Percentiles rank a stretch among this genome's conserved stretches.
phyloP scores from a whole-genome alignment of 1,140 invertebrate species.

The Temnothorax curvispinosus region DNA sequence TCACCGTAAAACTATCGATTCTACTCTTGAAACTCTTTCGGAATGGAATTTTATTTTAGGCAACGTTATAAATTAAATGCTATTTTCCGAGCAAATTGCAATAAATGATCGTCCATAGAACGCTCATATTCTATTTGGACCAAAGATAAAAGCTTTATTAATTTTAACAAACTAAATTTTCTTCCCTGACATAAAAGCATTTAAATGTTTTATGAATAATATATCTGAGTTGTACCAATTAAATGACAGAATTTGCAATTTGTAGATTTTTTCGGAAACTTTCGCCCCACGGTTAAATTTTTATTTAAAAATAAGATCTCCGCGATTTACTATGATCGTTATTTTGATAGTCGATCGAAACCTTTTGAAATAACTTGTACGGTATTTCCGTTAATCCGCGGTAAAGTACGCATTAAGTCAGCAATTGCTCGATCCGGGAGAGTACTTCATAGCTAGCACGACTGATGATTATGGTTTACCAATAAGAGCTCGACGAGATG shows the following conservation, averaged over 20 bases:
- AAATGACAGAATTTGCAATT: neutral
- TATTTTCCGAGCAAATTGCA: conserved; percentile 2
- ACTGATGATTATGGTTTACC: conserved; percentile 68
- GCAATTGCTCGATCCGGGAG: conserved; percentile 61
- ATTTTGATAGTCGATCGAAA: neutral
- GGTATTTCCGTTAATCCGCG: conserved; percentile 48
- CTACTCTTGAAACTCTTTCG: conserved; percentile 11
- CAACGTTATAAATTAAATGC: conserved; percentile 51
- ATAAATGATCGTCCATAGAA: conserved; percentile 43
- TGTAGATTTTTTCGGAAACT: neutral
- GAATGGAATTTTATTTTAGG: conserved; percentile 52
- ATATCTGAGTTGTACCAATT: neutral
- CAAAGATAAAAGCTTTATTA: conserved; percentile 46
- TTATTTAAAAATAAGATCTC: neutral
- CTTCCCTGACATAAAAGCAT: neutral
- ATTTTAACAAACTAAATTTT: conserved; percentile 37
- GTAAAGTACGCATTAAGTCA: conserved; percentile 41
- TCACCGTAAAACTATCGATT: conserved; percentile 33
- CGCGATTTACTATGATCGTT: neutral
- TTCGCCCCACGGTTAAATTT: neutral
- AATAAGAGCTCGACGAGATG: conserved; percentile 65
- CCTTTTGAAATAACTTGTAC: conserved; percentile 16
- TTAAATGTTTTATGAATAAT: neutral
- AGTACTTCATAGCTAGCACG: conserved; percentile 54
- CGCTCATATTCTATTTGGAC: conserved; percentile 31